Percentiles rank a stretch among this genome's conserved stretches.
Conservation (phyloP, 23 tunicate species). For the Diplosoma virens region DNA sequence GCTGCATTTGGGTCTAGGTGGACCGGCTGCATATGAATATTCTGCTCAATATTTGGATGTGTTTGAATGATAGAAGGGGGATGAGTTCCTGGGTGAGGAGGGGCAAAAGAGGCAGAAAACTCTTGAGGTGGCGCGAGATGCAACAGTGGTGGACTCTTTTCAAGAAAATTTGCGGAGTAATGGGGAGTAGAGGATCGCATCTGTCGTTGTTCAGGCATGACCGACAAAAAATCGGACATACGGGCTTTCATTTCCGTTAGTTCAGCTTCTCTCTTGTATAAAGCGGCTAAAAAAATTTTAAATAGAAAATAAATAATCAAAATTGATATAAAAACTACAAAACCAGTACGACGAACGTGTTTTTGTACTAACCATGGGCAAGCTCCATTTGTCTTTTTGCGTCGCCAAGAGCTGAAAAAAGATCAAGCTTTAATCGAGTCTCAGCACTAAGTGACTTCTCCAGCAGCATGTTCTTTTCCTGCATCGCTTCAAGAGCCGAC, state of each 20-base stretch:
- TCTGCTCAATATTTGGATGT: constrained; percentile 43
- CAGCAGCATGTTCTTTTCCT: constrained; percentile 72
- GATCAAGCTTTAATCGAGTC: constrained; percentile 74
- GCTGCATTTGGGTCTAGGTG: constrained; percentile 86
- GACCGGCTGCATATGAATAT: constrained; percentile 29
- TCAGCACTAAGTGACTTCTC: constrained; percentile 91
- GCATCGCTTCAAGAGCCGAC: constrained; percentile 87
- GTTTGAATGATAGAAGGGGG: constrained; percentile 31
- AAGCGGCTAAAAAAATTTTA: constrained; percentile 33
- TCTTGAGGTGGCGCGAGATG: constrained; percentile 35
- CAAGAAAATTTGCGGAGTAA: constrained; percentile 72
- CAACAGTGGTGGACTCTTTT: constrained; percentile 26
- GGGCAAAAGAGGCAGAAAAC: constrained; percentile 10
- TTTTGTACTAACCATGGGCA: constrained; percentile 50
- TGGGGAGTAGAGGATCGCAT: constrained; percentile 74
- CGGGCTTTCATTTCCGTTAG: constrained; percentile 57
- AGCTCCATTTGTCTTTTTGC: constrained; percentile 76
- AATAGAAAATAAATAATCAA: background rate
- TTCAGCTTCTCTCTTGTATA: constrained; percentile 61
- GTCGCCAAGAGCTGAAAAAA: constrained; percentile 87
- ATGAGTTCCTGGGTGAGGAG: constrained; percentile 18
- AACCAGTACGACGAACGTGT: background rate
- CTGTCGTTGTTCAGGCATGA: constrained; percentile 62
- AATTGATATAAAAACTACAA: background rate
- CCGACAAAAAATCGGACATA: constrained; percentile 64